These are phyloP conservation scores for Synergus laeviventris DNA, from an alignment of 2,888 invertebrate genomes.

Conservation along the genomic window DNA sequence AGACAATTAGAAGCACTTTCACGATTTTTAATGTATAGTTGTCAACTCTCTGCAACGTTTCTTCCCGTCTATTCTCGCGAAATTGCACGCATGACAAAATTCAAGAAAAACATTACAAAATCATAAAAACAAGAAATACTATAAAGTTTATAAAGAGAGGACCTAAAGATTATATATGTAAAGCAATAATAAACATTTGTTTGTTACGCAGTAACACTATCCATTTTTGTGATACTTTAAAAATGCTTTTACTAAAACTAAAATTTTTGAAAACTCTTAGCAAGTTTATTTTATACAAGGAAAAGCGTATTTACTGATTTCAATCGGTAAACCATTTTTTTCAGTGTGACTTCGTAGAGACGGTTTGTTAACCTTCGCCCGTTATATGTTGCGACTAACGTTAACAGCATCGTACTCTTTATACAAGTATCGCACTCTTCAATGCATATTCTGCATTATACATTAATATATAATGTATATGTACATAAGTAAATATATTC, in stretches of 20 bases:
- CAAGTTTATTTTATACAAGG: background rate
- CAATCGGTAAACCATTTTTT: constrained; percentile 21
- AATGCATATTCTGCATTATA: background rate
- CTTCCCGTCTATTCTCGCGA: too few species aligned
- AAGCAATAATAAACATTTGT: too few species aligned
- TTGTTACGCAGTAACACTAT: too few species aligned
- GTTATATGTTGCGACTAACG: constrained; percentile 35
- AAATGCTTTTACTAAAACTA: background rate
- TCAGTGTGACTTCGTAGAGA: constrained; percentile 42
- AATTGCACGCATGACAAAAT: too few species aligned
- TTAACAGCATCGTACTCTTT: constrained; percentile 25
- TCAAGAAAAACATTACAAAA: too few species aligned
- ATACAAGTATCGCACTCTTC: background rate
- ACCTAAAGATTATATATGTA: too few species aligned
- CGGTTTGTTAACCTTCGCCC: constrained; percentile 55
- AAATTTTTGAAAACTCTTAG: background rate
- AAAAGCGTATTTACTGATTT: background rate
- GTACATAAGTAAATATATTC: too few species aligned
- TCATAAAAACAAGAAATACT: too few species aligned
- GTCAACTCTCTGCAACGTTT: too few species aligned
- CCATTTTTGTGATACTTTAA: background rate
- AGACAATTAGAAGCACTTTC: background rate
- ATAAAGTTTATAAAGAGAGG: too few species aligned
- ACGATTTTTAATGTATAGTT: too few species aligned
- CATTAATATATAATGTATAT: too few species aligned